Evolutionary conservation across 2,113 vertebrate species (phyloP).

Genomic region (Cercocebus atys): DNA sequence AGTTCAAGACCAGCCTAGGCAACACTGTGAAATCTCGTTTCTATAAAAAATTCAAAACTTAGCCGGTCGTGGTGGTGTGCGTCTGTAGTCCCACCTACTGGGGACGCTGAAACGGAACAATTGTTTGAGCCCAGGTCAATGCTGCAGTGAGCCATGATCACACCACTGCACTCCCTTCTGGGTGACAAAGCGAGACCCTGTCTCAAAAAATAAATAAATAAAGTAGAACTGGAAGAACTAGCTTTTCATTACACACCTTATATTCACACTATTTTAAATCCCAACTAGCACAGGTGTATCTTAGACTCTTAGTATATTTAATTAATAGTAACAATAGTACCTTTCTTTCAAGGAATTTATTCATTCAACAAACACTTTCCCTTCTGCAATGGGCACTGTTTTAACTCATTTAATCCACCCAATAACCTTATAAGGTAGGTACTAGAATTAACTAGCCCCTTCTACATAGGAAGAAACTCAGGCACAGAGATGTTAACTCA

Average conservation of each 20-base stretch:
- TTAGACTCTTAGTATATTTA: neutral
- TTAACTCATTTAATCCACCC: neutral
- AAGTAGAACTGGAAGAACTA: neutral
- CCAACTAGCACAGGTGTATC: neutral
- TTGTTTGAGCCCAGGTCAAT: too few species aligned
- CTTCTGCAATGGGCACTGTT: neutral
- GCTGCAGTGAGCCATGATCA: too few species aligned
- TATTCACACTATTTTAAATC: neutral
- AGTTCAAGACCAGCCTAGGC: too few species aligned
- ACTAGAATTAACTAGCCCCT: neutral
- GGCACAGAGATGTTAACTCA: neutral
- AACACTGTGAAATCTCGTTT: too few species aligned
- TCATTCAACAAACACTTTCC: neutral
- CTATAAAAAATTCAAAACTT: too few species aligned
- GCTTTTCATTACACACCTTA: neutral
- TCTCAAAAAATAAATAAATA: too few species aligned
- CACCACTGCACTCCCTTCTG: too few species aligned
- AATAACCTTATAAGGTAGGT: neutral
- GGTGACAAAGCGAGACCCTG: too few species aligned
- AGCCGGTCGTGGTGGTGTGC: accelerated
- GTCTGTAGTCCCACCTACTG: too few species aligned
- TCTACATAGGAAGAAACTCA: neutral
- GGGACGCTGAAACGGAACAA: too few species aligned
- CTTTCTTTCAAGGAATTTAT: neutral
- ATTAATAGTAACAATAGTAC: neutral